A percentile compares a stretch with the other conserved stretches of the same genome.
Evolutionary conservation across 2,888 invertebrate species (phyloP).

Genomic region (Cremastinae sp.): DNA sequence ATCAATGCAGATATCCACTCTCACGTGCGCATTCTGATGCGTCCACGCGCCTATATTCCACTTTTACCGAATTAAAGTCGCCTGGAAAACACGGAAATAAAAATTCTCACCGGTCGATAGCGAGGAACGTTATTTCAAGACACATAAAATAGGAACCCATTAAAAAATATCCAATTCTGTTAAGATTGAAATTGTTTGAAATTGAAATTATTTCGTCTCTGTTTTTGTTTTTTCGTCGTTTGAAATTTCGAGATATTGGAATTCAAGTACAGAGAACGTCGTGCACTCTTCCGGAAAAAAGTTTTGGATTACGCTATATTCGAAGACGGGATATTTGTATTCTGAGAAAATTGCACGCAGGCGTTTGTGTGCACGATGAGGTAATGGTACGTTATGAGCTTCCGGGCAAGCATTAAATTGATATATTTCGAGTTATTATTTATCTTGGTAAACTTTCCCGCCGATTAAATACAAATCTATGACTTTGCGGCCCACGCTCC

Average conservation of each 20-base stretch:
- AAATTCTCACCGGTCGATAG: not conserved
- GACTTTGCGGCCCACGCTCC: conserved; percentile 45
- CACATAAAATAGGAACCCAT: too few relatives aligned
- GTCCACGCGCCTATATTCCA: conserved; percentile 20
- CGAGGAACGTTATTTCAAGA: too few relatives aligned
- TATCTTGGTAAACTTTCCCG: conserved; percentile 69
- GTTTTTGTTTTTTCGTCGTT: too few relatives aligned
- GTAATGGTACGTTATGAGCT: conserved; percentile 39
- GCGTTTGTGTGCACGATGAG: conserved; percentile 23
- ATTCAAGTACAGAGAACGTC: not conserved
- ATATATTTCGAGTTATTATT: conserved; percentile 72
- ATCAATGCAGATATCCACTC: conserved; percentile 45
- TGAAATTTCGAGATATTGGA: too few relatives aligned
- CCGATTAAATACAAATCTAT: conserved; percentile 75
- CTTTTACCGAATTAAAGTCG: conserved; percentile 18
- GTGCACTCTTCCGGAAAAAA: not conserved
- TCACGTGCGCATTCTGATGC: conserved; percentile 3
- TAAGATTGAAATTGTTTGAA: too few relatives aligned
- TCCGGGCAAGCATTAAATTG: conserved; percentile 68
- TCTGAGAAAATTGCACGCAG: not conserved
- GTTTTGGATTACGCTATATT: too few relatives aligned
- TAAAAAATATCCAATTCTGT: too few relatives aligned
- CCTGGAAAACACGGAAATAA: conserved; percentile 9
- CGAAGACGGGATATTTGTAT: not conserved
- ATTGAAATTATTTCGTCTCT: too few relatives aligned